These are phyloP conservation scores for Calliphora vomitoria DNA, from an alignment of 2,888 invertebrate species.

Conservation along the genomic window DNA sequence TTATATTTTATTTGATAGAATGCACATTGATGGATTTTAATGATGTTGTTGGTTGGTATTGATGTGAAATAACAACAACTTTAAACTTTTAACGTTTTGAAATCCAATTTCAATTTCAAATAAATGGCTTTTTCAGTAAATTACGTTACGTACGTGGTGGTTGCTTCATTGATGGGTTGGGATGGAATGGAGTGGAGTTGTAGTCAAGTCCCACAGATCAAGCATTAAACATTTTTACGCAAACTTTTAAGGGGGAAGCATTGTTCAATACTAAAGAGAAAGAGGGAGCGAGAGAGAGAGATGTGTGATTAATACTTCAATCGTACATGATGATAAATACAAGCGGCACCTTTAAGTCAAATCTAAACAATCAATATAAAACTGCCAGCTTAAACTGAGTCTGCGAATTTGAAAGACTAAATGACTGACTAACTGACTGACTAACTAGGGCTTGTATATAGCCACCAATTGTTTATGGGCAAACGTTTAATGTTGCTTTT, in stretches of 20 bases:
- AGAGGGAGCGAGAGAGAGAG: neutral
- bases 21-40: slow-evolving; percentile 50
- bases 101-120: slow-evolving; percentile 83
- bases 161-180: slow-evolving; percentile 70
- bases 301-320: slow-evolving; percentile 61
- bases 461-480: slow-evolving; percentile 4
- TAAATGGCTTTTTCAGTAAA: slow-evolving; percentile 81
- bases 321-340: slow-evolving; percentile 50
- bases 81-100: slow-evolving; percentile 74
- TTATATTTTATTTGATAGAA: slow-evolving; percentile 48
- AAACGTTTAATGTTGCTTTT: slow-evolving; percentile 59
- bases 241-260: neutral
- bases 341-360: slow-evolving; percentile 70
- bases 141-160: slow-evolving; percentile 80
- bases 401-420: slow-evolving; percentile 18
- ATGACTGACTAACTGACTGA: slow-evolving; percentile 10
- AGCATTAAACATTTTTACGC: slow-evolving; percentile 20
- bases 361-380: slow-evolving; percentile 70
- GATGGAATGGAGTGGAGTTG: neutral
- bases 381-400: slow-evolving; percentile 51
- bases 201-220: slow-evolving; percentile 35
- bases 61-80: slow-evolving; percentile 62
- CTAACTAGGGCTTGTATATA: slow-evolving; percentile 13
- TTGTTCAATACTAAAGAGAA: neutral
- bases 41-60: slow-evolving; percentile 42